phyloP scores from a whole-genome alignment of 1,140 invertebrate species.

The Zaprionus inermis region DNA sequence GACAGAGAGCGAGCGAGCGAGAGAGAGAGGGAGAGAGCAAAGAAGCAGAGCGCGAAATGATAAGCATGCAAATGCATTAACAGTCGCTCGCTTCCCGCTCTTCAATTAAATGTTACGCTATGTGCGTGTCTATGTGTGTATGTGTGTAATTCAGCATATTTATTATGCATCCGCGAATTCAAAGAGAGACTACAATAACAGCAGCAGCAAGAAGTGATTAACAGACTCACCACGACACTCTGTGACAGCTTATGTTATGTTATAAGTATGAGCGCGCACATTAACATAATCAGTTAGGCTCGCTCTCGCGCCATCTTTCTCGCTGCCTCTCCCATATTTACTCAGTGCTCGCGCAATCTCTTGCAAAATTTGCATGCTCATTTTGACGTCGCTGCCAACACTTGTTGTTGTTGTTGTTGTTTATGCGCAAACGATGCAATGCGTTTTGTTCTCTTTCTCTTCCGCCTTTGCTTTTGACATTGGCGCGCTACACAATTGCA shows the following conservation, averaged over 20 bases:
- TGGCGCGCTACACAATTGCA: slow-evolving; percentile 24
- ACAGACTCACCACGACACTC: background rate
- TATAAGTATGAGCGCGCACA: background rate
- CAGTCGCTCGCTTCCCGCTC: background rate
- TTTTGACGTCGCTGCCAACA: slow-evolving; percentile 37
- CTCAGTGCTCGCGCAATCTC: background rate
- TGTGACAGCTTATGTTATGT: background rate
- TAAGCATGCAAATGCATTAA: slow-evolving; percentile 2
- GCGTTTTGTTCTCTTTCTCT: slow-evolving; percentile 26
- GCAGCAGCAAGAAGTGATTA: background rate
- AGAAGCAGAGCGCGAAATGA: background rate
- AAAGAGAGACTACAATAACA: background rate
- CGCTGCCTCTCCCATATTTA: too few relatives aligned
- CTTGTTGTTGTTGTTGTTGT: slow-evolving; percentile 42
- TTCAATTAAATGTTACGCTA: slow-evolving; percentile 4
- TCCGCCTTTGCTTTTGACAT: slow-evolving; percentile 52
- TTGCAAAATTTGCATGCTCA: slow-evolving; percentile 33
- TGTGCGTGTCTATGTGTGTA: background rate
- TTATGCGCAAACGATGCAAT: slow-evolving; percentile 7
- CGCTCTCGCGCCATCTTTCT: background rate
- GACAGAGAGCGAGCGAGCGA: background rate
- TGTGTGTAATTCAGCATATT: background rate
- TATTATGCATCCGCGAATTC: background rate
- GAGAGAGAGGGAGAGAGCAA: background rate
- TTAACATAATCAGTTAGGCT: background rate